Conservation (phyloP, 92 coral and sea anemone species). For the Zoanthus sociatus region DNA sequence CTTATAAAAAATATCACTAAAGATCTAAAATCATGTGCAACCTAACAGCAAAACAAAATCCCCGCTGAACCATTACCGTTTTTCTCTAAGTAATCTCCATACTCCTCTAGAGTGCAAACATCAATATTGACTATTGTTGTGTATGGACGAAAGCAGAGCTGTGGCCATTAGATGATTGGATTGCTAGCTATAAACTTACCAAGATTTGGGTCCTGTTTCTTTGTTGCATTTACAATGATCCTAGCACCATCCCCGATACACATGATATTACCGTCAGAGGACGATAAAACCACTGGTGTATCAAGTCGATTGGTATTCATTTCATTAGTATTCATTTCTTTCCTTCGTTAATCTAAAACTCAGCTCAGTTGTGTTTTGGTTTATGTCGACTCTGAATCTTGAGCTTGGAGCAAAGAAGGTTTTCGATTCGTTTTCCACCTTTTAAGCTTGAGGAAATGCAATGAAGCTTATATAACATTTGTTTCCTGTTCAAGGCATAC, state of each 20-base stretch:
- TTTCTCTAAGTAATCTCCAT: no score
- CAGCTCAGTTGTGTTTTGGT: neutral
- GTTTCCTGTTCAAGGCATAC: neutral
- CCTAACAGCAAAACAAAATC: no score
- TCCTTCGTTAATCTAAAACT: neutral
- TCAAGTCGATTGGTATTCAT: neutral
- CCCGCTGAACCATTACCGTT: no score
- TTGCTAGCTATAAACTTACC: neutral
- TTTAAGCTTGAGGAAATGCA: neutral
- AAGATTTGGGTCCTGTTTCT: neutral
- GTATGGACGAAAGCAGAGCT: no score
- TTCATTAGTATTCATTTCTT: neutral
- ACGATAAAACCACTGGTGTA: neutral
- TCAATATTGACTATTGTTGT: no score
- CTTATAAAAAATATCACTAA: no score
- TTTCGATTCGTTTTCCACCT: neutral
- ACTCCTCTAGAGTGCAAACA: no score
- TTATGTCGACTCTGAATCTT: neutral
- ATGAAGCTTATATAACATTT: neutral
- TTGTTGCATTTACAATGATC: neutral
- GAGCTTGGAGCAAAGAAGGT: neutral
- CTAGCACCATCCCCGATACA: constrained; percentile 41
- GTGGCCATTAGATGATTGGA: no score
- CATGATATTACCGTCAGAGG: constrained; percentile 8
- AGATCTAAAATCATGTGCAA: no score